Evolutionary conservation across 92 coral and sea anemone species (phyloP).

Genomic region (Zoanthus gigantus): DNA sequence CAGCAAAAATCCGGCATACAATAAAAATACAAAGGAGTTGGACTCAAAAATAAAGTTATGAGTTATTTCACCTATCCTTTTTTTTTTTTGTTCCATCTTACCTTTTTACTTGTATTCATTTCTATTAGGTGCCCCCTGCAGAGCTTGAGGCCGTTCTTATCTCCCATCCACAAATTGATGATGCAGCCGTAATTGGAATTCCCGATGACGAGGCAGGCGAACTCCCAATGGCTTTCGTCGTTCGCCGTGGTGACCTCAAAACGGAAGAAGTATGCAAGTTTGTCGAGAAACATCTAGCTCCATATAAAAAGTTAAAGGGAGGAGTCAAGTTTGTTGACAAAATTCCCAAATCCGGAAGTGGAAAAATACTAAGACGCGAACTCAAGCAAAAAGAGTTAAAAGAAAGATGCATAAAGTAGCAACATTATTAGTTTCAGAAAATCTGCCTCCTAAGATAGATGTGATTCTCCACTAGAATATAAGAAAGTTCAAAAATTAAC

Average conservation of each 20-base stretch:
- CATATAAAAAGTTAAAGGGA: constrained; percentile 84
- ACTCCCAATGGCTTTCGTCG: constrained; percentile 89
- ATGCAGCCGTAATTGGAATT: constrained; percentile 85
- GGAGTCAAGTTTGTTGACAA: constrained; percentile 81
- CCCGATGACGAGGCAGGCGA: constrained; percentile 84
- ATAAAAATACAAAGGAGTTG: no score
- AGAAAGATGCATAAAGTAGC: constrained; percentile 3
- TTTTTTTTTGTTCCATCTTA: neutral
- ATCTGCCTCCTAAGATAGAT: no score
- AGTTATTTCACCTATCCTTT: no score
- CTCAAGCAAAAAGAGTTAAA: constrained; percentile 43
- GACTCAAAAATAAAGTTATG: no score
- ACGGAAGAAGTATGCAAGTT: constrained; percentile 66
- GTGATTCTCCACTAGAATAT: no score
- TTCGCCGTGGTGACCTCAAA: constrained; percentile 67
- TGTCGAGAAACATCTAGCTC: constrained; percentile 72
- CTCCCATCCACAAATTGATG: constrained; percentile 81
- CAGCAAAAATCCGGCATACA: no score
- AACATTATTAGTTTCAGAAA: no score
- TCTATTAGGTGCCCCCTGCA: constrained; percentile 88
- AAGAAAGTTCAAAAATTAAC: no score
- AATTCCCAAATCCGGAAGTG: constrained; percentile 85
- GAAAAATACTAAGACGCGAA: constrained; percentile 83
- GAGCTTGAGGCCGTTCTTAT: constrained; percentile 88
- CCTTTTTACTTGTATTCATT: neutral